Evolutionary conservation across 2,797 vertebrate genomes (phyloP).

Genomic region (Cheracebus regulus): DNA sequence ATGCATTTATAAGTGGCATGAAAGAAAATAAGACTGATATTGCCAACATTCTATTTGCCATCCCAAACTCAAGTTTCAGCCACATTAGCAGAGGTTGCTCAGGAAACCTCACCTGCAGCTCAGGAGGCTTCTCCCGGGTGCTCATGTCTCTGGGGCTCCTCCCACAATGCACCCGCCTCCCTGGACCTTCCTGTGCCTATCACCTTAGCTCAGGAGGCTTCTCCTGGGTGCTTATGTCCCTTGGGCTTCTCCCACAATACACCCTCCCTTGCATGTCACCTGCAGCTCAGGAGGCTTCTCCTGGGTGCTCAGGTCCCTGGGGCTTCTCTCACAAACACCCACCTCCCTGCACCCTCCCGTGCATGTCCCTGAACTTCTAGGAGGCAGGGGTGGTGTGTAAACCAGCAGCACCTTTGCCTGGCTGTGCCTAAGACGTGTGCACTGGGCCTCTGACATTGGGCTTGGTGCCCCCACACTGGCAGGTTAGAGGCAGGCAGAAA

Average conservation of each 20-base stretch:
- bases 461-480: accelerated
- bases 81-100: neutral
- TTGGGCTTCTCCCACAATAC: too few species aligned
- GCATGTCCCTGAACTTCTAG: neutral
- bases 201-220: neutral
- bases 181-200: accelerated
- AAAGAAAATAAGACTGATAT: neutral
- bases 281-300: neutral
- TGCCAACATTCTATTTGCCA: too few species aligned
- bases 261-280: accelerated
- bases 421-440: too few species aligned
- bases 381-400: neutral
- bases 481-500: neutral
- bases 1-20: neutral
- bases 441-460: accelerated
- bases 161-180: accelerated
- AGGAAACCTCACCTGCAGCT: neutral
- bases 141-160: too few species aligned
- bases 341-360: too few species aligned
- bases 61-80: too few species aligned
- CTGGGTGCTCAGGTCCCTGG: too few species aligned
- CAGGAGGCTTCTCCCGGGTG: neutral
- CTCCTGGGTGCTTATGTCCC: too few species aligned
- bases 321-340: too few species aligned
- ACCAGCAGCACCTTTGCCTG: neutral